Evolutionary conservation across 2,797 vertebrate species (phyloP).

Genomic region (Cyprinella venusta): DNA sequence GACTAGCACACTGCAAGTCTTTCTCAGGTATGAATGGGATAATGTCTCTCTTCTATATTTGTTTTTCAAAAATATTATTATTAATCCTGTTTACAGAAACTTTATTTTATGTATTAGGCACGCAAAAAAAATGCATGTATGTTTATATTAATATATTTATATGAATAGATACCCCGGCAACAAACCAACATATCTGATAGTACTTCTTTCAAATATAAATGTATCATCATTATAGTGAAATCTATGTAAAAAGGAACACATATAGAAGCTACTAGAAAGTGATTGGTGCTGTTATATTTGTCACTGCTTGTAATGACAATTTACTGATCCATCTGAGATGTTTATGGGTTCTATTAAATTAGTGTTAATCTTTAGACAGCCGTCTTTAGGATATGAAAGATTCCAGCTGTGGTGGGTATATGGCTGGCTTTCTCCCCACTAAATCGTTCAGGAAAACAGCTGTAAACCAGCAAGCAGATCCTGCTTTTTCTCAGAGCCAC

Average conservation of each 20-base stretch:
- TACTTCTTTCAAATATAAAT: background rate
- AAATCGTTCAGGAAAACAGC: conserved; percentile 51
- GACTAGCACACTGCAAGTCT: background rate
- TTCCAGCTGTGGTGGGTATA: conserved; percentile 55
- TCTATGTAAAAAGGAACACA: background rate
- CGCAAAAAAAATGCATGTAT: background rate
- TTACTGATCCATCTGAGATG: conserved; percentile 50
- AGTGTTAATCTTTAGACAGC: conserved; percentile 45
- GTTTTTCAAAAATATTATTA: background rate
- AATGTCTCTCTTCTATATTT: background rate
- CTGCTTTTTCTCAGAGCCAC: conserved; percentile 47
- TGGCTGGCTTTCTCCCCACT: conserved; percentile 38
- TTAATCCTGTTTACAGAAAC: background rate
- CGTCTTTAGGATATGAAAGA: conserved; percentile 54
- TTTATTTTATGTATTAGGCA: background rate
- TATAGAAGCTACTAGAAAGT: conserved; percentile 2
- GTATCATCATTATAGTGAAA: background rate
- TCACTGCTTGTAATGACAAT: conserved; percentile 38
- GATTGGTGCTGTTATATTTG: background rate
- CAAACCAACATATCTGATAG: background rate
- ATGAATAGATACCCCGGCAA: background rate
- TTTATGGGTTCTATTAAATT: conserved; percentile 53
- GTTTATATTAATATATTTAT: background rate
- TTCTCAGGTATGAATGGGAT: background rate
- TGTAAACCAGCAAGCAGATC: conserved; percentile 51